phyloP scores from a whole-genome alignment of 2,888 invertebrate genomes.

The Argyra leucocephala region DNA sequence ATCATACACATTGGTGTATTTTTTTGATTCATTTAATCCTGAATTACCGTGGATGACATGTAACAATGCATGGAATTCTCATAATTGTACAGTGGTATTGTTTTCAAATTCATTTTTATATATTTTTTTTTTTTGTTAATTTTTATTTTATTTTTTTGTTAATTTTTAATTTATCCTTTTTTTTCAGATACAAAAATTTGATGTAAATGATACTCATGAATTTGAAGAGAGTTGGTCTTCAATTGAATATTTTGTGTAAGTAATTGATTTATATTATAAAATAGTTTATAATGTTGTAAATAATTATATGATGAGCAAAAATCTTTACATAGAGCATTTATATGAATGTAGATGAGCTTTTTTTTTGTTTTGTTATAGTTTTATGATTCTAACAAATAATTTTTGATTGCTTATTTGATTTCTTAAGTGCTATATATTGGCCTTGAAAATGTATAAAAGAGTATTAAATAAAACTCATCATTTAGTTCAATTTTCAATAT shows the following conservation, averaged over 20 bases:
- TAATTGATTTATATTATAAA: too few relatives aligned
- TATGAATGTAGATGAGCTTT: too few relatives aligned
- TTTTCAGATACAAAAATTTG: slow-evolving; percentile 7
- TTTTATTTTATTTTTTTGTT: slow-evolving; percentile 12
- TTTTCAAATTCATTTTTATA: slow-evolving; percentile 1
- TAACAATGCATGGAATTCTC: slow-evolving; percentile 65
- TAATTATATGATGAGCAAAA: too few relatives aligned
- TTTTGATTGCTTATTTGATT: too few relatives aligned
- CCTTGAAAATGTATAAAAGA: too few relatives aligned
- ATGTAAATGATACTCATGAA: neutral
- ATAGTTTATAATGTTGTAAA: too few relatives aligned
- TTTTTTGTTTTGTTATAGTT: too few relatives aligned
- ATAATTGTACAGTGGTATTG: slow-evolving; percentile 46
- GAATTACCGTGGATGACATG: slow-evolving; percentile 71
- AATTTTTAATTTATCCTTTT: neutral
- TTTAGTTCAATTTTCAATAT: too few relatives aligned
- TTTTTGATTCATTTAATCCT: slow-evolving; percentile 55
- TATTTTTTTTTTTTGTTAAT: slow-evolving; percentile 22
- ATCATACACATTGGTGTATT: slow-evolving; percentile 67
- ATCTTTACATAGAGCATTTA: too few relatives aligned
- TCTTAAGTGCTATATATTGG: too few relatives aligned
- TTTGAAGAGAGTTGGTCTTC: slow-evolving; percentile 24
- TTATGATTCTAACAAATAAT: too few relatives aligned
- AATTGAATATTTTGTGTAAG: slow-evolving; percentile 38
- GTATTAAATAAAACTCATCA: too few relatives aligned